Evolutionary conservation across 2,888 invertebrate species (phyloP).

Genomic region (Sericinus montela): DNA sequence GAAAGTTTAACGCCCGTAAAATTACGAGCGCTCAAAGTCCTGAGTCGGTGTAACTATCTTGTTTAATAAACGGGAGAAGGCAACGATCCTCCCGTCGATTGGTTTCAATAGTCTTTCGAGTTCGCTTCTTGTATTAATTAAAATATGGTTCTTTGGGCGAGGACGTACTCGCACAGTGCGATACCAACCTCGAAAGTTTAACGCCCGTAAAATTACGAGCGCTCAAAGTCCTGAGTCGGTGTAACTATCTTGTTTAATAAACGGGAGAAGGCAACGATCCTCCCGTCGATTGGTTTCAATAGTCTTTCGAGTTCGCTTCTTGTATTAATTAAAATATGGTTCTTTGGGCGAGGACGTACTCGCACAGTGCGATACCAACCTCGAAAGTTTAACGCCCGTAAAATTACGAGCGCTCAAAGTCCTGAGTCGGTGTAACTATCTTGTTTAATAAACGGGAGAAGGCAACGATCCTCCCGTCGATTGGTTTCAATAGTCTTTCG

Average conservation of each 20-base stretch:
- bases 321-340: slow-evolving; percentile 13
- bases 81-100: slow-evolving; percentile 9
- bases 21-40: slow-evolving; percentile 10
- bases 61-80: slow-evolving; percentile 13
- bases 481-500: slow-evolving; percentile 22
- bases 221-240: too few relatives aligned
- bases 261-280: too few relatives aligned
- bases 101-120: slow-evolving; percentile 22
- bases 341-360: slow-evolving; percentile 3
- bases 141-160: too few relatives aligned
- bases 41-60: slow-evolving; percentile 15
- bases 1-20: slow-evolving; percentile 16
- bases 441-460: slow-evolving; percentile 12
- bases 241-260: too few relatives aligned
- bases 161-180: too few relatives aligned
- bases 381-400: slow-evolving; percentile 15
- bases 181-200: too few relatives aligned
- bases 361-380: slow-evolving; percentile 1
- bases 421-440: slow-evolving; percentile 15
- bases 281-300: too few relatives aligned
- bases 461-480: slow-evolving; percentile 7
- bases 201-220: too few relatives aligned
- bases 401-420: slow-evolving; percentile 13
- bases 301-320: too few relatives aligned
- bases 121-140: slow-evolving; percentile 18